A percentile compares a stretch with the other conserved stretches of the same genome.
Evolutionary conservation across 2,888 invertebrate genomes (phyloP).

Genomic region (Cephus pulcher): DNA sequence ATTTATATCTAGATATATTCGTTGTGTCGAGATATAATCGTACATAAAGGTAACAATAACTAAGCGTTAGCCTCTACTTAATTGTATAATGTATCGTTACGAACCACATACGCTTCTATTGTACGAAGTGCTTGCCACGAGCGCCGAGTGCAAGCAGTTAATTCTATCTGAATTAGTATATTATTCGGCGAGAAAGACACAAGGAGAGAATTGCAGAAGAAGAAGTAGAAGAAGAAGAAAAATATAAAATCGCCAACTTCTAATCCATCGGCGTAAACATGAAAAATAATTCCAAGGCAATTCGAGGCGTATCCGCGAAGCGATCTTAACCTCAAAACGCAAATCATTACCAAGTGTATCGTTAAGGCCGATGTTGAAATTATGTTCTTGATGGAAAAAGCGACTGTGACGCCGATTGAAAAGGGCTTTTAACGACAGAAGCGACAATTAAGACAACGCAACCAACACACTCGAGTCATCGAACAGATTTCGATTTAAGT

Average conservation of each 20-base stretch:
- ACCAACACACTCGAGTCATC: background rate
- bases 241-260: background rate
- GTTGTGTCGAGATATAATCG: conserved; percentile 36
- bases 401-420: no score
- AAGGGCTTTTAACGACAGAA: no score
- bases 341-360: background rate
- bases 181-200: background rate
- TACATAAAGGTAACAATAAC: conserved; percentile 32
- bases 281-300: background rate
- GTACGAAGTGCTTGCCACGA: conserved; percentile 47
- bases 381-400: background rate
- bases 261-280: background rate
- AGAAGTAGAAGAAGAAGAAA: no score
- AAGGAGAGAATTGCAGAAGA: background rate
- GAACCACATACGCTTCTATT: conserved; percentile 55
- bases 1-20: conserved; percentile 32
- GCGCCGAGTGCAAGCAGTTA: conserved; percentile 38
- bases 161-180: conserved; percentile 1
- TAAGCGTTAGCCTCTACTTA: conserved; percentile 11
- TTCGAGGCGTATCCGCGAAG: background rate
- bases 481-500: background rate
- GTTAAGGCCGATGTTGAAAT: background rate
- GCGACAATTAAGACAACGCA: background rate
- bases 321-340: background rate
- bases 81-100: conserved; percentile 44